Conservation (phyloP, 1,140 invertebrate species). For the Andricus grossulariae region DNA sequence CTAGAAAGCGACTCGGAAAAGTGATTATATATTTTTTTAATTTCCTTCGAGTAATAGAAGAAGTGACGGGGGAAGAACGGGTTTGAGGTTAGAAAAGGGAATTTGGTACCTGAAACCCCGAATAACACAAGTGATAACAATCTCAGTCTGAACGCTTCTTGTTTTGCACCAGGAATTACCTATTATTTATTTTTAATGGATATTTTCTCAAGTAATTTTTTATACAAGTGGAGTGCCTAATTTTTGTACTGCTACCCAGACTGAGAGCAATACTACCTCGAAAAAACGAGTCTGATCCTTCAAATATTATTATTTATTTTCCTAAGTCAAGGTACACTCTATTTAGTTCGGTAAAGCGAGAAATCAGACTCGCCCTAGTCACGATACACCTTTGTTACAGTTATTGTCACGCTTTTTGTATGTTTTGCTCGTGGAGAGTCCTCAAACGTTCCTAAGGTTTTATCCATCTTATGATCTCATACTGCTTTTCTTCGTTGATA, state of each 20-base stretch:
- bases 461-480: constrained; percentile 9
- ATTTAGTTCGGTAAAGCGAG: constrained; percentile 4
- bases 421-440: not conserved
- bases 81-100: not conserved
- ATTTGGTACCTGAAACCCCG: not conserved
- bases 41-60: not conserved
- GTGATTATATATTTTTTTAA: not conserved
- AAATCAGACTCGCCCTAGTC: constrained; percentile 19
- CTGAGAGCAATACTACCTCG: constrained; percentile 9
- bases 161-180: not conserved
- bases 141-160: constrained; percentile 15
- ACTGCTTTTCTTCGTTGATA: constrained; percentile 24
- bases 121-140: constrained; percentile 5
- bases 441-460: not conserved
- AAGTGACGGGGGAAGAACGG: not conserved
- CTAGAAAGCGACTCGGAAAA: not conserved
- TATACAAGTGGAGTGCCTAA: not conserved
- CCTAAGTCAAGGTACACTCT: constrained; percentile 8
- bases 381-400: not conserved
- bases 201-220: not conserved
- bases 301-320: constrained; percentile 2
- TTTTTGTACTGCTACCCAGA: constrained; percentile 4
- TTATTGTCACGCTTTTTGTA: not conserved
- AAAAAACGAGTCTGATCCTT: constrained; percentile 12
- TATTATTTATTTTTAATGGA: constrained; percentile 13